Percentiles rank a stretch among this genome's conserved stretches.
Conservation (phyloP, 2,797 vertebrate genomes). For the Sardinella longiceps region DNA sequence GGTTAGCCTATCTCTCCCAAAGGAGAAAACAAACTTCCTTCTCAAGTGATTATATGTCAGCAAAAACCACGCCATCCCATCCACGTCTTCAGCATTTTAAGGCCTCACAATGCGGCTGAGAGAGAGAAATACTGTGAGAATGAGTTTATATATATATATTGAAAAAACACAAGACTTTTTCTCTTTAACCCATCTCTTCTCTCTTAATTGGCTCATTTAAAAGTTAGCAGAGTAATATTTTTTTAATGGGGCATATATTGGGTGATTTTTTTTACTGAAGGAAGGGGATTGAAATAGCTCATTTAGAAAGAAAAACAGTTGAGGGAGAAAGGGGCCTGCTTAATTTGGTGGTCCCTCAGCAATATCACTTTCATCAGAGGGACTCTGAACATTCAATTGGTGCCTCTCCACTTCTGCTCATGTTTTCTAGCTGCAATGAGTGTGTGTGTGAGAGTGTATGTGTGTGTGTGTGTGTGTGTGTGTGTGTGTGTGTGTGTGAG, state of each 20-base stretch:
- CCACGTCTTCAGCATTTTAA: constrained; percentile 4
- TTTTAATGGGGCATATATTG: constrained; percentile 26
- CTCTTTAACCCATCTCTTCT: neutral
- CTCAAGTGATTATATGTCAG: constrained; percentile 13
- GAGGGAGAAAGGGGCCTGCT: constrained; percentile 24
- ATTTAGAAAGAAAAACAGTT: constrained; percentile 43
- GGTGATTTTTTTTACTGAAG: constrained; percentile 24
- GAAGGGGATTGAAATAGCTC: constrained; percentile 38
- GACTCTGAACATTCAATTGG: neutral
- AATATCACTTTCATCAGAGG: constrained; percentile 41
- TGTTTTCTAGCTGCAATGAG: neutral
- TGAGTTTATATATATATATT: too few species aligned
- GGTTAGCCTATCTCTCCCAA: constrained; percentile 16
- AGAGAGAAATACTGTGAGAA: neutral
- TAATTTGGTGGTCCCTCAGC: constrained; percentile 40
- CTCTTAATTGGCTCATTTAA: constrained; percentile 18
- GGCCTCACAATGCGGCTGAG: neutral
- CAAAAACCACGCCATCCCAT: neutral
- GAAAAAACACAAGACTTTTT: neutral
- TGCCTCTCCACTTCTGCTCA: neutral
- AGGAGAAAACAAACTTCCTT: constrained; percentile 24
- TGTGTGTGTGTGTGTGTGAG: neutral
- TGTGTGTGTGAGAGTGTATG: neutral
- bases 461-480: neutral
- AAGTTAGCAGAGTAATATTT: constrained; percentile 15